These are phyloP conservation scores for Pipistrellus pygmaeus DNA, from an alignment of 2,797 vertebrate species.

Conservation along the genomic window DNA sequence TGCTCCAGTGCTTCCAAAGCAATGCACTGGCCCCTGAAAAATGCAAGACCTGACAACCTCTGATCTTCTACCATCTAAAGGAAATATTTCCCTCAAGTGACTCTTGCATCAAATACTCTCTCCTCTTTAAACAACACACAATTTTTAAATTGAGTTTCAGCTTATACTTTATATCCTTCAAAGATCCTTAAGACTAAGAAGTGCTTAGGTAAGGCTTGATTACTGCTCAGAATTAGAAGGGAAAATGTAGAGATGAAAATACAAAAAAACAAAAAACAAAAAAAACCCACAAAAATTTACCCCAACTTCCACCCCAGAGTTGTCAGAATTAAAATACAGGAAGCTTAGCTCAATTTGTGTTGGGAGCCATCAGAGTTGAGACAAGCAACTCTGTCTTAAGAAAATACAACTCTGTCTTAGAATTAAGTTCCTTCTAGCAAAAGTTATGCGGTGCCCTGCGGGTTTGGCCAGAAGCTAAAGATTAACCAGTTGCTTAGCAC, in stretches of 20 bases:
- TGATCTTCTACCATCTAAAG: not conserved
- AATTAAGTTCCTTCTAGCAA: too few species aligned
- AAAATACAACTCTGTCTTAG: too few species aligned
- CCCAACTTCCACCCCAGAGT: not conserved
- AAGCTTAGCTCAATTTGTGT: not conserved
- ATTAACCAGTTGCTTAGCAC: too few species aligned
- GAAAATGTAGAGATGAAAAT: constrained; percentile 27
- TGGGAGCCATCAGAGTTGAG: too few species aligned
- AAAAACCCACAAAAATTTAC: not conserved
- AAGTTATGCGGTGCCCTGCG: too few species aligned
- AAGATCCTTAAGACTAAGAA: constrained; percentile 9
- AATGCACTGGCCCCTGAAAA: not conserved
- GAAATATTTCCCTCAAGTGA: not conserved
- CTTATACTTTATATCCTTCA: not conserved
- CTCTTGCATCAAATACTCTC: not conserved
- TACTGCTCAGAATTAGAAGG: not conserved
- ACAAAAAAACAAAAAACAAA: not conserved
- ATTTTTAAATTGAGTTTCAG: not conserved
- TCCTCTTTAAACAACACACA: not conserved
- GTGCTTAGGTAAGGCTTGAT: not conserved
- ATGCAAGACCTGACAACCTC: not conserved
- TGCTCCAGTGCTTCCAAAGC: not conserved
- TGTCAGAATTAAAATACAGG: constrained; percentile 55
- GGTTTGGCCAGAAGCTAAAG: too few species aligned
- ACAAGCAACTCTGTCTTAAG: too few species aligned